These are phyloP conservation scores for Nasonia oneida DNA, from an alignment of 2,888 invertebrate genomes.

Conservation along the genomic window DNA sequence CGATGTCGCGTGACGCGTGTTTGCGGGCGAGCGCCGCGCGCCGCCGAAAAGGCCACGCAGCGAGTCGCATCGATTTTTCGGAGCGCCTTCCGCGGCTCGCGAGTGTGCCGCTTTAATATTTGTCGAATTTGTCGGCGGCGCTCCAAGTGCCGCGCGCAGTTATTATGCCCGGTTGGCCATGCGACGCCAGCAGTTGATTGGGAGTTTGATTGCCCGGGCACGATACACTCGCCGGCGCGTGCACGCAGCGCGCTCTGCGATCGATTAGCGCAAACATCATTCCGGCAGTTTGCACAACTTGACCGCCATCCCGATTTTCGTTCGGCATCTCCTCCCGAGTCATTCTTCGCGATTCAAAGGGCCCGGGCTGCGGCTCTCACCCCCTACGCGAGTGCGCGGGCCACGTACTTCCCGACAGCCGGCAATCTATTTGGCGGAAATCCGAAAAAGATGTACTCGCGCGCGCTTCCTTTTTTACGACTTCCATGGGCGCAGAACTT, in stretches of 20 bases:
- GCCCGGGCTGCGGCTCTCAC: too few species aligned
- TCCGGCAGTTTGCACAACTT: background rate
- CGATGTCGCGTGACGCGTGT: too few species aligned
- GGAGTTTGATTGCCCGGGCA: conserved; percentile 8
- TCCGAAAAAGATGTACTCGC: background rate
- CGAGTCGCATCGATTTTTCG: background rate
- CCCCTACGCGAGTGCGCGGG: background rate
- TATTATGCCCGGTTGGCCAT: too few species aligned
- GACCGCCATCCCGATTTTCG: too few species aligned
- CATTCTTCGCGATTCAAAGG: too few species aligned
- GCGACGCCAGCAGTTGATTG: background rate
- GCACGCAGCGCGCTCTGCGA: background rate
- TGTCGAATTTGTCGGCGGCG: background rate
- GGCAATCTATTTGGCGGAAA: background rate
- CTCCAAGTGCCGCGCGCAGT: too few species aligned
- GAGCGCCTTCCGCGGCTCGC: too few species aligned
- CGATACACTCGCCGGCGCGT: background rate
- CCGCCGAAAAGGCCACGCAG: too few species aligned
- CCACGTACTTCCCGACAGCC: too few species aligned
- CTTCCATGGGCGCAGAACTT: too few species aligned
- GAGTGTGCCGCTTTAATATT: background rate
- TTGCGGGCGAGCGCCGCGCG: too few species aligned
- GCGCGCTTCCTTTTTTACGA: background rate
- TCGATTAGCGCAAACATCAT: background rate
- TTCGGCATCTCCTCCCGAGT: too few species aligned